phyloP scores from a whole-genome alignment of 2,888 invertebrate species.

The Buathra laborator region DNA sequence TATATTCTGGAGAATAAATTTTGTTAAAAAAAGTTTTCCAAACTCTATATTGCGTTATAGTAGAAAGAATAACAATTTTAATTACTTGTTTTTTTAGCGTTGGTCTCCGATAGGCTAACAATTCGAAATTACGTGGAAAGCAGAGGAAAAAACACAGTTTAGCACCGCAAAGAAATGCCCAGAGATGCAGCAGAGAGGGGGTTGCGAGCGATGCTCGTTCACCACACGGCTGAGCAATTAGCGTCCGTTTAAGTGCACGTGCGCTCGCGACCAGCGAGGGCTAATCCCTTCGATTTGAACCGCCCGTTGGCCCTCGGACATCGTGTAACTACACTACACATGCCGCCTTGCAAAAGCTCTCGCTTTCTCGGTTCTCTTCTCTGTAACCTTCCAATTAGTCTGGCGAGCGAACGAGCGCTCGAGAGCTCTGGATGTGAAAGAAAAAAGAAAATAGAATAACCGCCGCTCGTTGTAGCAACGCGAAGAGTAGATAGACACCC shows the following conservation, averaged over 20 bases:
- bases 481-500: slow-evolving; percentile 54
- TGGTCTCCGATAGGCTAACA: background rate
- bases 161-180: slow-evolving; percentile 27
- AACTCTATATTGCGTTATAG: background rate
- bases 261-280: slow-evolving; percentile 73
- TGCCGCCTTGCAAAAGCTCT: slow-evolving; percentile 39
- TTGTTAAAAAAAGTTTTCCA: background rate
- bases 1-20: too few species aligned
- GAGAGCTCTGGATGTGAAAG: slow-evolving; percentile 18
- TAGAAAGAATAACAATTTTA: too few species aligned
- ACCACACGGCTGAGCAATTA: slow-evolving; percentile 78
- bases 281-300: slow-evolving; percentile 77
- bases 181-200: slow-evolving; percentile 2
- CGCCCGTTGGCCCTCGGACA: slow-evolving; percentile 53
- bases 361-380: slow-evolving; percentile 16
- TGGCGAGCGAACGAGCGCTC: slow-evolving; percentile 29
- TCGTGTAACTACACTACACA: slow-evolving; percentile 10
- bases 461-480: slow-evolving; percentile 19
- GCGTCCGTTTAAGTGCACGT: slow-evolving; percentile 82
- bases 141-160: background rate
- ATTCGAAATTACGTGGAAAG: background rate
- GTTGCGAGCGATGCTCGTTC: slow-evolving; percentile 36
- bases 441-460: slow-evolving; percentile 33
- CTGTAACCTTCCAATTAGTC: slow-evolving; percentile 62
- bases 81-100: too few species aligned